These are phyloP conservation scores for Cephus cinctus DNA, from an alignment of 1,140 invertebrate species.

Conservation along the genomic window DNA sequence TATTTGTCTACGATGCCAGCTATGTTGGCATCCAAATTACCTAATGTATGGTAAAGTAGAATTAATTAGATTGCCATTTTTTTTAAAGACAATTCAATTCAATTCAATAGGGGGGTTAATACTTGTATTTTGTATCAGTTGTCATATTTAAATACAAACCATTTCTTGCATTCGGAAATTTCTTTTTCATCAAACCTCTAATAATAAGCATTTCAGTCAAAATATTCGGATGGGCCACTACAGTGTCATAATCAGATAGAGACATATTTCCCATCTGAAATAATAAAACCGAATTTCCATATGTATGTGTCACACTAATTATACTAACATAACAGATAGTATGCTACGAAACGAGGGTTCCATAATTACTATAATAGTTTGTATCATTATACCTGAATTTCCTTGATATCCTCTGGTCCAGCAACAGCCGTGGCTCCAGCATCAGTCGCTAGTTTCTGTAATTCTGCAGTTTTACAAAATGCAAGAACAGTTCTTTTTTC, in stretches of 20 bases:
- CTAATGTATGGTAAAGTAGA: too few relatives aligned
- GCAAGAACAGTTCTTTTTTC: conserved; percentile 66
- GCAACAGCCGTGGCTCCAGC: conserved; percentile 72
- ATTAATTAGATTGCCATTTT: too few relatives aligned
- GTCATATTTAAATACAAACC: conserved; percentile 45
- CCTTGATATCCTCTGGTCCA: conserved; percentile 69
- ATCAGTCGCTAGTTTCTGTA: conserved; percentile 59
- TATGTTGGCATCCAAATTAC: conserved; percentile 67
- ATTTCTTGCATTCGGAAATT: conserved; percentile 67
- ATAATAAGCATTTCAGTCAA: conserved; percentile 72
- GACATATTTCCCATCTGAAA: conserved; percentile 65
- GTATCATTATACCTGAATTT: conserved; percentile 62
- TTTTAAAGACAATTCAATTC: neutral
- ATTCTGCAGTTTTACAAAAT: conserved; percentile 66
- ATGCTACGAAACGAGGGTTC: neutral
- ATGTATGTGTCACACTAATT: neutral
- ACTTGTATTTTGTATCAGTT: neutral
- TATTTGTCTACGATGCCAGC: conserved; percentile 62
- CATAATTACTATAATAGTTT: conserved; percentile 2
- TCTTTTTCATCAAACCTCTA: conserved; percentile 71
- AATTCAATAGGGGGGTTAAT: too few relatives aligned
- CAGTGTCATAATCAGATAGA: conserved; percentile 69
- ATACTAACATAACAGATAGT: neutral
- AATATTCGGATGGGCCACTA: conserved; percentile 76
- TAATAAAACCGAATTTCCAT: conserved; percentile 12